These are phyloP conservation scores for Caretta caretta DNA, from an alignment of 2,113 vertebrate genomes.

Conservation along the genomic window DNA sequence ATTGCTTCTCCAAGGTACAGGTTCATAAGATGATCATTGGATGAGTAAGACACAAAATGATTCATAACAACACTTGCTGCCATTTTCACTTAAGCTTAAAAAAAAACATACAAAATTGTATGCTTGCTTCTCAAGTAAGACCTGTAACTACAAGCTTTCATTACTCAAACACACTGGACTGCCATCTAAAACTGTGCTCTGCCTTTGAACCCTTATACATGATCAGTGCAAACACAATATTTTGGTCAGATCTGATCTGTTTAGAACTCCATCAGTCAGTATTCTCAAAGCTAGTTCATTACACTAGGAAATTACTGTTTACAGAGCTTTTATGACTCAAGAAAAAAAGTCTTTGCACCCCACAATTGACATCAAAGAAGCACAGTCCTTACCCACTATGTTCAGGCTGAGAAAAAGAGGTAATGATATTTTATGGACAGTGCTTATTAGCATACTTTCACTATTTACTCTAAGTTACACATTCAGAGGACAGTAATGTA, in stretches of 20 bases:
- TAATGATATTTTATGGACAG: slow-evolving; percentile 68
- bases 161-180: background rate
- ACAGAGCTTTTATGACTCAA: background rate
- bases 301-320: slow-evolving; percentile 28
- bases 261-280: background rate
- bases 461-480: slow-evolving; percentile 70
- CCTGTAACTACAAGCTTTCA: background rate
- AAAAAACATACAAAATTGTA: slow-evolving; percentile 38
- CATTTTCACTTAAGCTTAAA: slow-evolving; percentile 48
- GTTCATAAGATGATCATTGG: slow-evolving; percentile 4
- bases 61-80: background rate
- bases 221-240: background rate
- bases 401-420: slow-evolving; percentile 65
- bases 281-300: slow-evolving; percentile 18
- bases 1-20: slow-evolving; percentile 12
- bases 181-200: slow-evolving; percentile 39
- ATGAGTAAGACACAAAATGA: slow-evolving; percentile 46
- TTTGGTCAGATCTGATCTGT: slow-evolving; percentile 30
- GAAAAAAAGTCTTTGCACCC: slow-evolving; percentile 39
- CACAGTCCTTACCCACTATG: slow-evolving; percentile 39
- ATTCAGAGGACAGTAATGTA: slow-evolving; percentile 66
- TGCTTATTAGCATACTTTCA: slow-evolving; percentile 59
- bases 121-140: slow-evolving; percentile 28
- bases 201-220: background rate
- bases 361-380: slow-evolving; percentile 35